Conservation (phyloP, 2,888 invertebrate genomes). For the Eumerus sabulonum region DNA sequence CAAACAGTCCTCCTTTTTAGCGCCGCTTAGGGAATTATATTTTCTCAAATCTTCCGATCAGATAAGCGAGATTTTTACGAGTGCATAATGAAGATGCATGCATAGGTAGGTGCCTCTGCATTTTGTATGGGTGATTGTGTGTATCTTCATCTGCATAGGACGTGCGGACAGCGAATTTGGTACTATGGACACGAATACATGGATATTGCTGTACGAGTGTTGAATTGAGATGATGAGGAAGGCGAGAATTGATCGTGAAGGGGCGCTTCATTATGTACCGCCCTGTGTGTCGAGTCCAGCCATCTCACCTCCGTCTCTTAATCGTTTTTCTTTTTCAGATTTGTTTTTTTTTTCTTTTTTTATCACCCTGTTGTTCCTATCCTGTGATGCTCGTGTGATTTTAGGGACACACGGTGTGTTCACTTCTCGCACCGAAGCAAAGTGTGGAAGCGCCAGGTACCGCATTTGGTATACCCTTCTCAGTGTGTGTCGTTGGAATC, state of each 20-base stretch:
- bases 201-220: conserved; percentile 20
- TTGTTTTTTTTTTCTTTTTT: neutral
- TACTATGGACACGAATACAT: no score
- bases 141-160: no score
- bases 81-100: conserved; percentile 63
- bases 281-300: conserved; percentile 49
- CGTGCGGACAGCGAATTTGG: no score
- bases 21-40: conserved; percentile 64
- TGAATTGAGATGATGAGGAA: neutral
- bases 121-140: no score
- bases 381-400: conserved; percentile 6
- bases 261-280: conserved; percentile 60
- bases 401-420: conserved; percentile 10
- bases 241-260: conserved; percentile 3
- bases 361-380: conserved; percentile 2
- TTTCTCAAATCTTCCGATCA: conserved; percentile 66
- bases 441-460: conserved; percentile 61
- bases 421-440: conserved; percentile 44
- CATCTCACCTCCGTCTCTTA: conserved; percentile 24
- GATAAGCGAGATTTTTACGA: conserved; percentile 67
- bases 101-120: conserved; percentile 10
- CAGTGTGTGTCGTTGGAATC: conserved; percentile 50
- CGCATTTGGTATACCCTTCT: conserved; percentile 50
- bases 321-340: conserved; percentile 25
- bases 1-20: conserved; percentile 68